Base-by-base conservation (phyloP, 1,140 invertebrate species). In the Eciton burchellii region DNA sequence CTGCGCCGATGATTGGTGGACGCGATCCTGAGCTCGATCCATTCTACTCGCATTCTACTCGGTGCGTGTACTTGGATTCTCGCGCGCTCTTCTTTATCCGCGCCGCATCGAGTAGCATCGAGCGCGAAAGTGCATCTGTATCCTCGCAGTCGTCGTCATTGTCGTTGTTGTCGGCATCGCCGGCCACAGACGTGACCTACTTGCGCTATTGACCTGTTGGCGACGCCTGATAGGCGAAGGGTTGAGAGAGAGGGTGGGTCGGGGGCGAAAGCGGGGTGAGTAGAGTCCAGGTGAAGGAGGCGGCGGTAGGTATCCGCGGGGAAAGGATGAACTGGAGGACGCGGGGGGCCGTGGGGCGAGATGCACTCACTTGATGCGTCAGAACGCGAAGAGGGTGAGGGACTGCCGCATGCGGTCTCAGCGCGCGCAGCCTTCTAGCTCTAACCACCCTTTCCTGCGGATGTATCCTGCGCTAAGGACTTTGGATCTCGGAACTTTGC, bases 331-430 rank as follows among this genome's bases (percentile, higher is more conserved):
- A 59, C 26, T 62, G 71, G 19, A 73, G 12, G 47, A 35, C 24
- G 76, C n/a, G 76, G 56, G 41, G 85, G 79, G 54, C 35, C 65
- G 59, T 6, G 81, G 87, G 66, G 21, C 77, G 88, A 83, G 84
- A 89, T 91, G 90, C 87, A 90, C 91, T 92, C 87, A 90, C 91
- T 92, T 92, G 91, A 92, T 88, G 91, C 92, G 90, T 92, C 88
- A 88, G 82, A 84, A 90, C 84, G 87, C 72, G 57, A 82, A 89
- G 90, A 91, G 84, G 81, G 82, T 83, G 88, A 81, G 87, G 77
- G 88, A 91, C 86, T 91, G 91, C 90, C 90, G 90, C 88, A 89
- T 92, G 91, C 92, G 90, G 91, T 91, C 85, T 84, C 89, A 91
- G 89, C 90, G 90, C 90, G 89, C 91, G 88, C 90, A 91, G 88